Base-by-base conservation (phyloP, 2,113 vertebrate genomes). In the Malaclemys terrapin region DNA sequence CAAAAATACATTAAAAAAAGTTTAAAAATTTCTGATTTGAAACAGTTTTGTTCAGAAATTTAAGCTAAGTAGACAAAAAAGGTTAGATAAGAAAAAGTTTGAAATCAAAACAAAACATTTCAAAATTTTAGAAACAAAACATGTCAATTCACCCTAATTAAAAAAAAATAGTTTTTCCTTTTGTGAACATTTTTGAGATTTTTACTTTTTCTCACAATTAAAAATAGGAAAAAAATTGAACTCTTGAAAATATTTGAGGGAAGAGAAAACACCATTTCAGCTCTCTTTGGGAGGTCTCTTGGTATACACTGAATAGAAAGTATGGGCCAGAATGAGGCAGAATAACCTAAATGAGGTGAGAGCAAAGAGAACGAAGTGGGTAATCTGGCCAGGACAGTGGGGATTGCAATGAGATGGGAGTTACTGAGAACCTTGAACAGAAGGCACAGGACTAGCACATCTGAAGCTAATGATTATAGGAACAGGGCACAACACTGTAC, bases 381-480 rank as follows among this genome's bases (percentile, higher is more conserved):
- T 65, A 65, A n/a, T 35, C 31, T 65, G 62, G 8, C 31, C 2
- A 22, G 9, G 82, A 91, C 86, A 86, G 2, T 16, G 59, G 85
- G 65, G 31, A 75, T 5, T 35, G 16, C 89, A 93, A 84, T 0
- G 0, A 49, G n/a, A 38, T 42, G 35, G 49, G 47, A 84, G 45
- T 24, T 92, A 47, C 59, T 13, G 19, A 93, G 80, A 89, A 83
- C 31, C 29, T 65, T 12, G 22, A 93, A 56, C 75, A 91, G 81
- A 52, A 88, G 52, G 10, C 89, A 45, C 13, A 80, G 31, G 49
- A 87, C 38, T 52, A 84, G 94, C 94, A 95, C 89, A 92, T 45
- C 52, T 1, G 0, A 85, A 14, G 50, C 8, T 83, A 16, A 82
- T 95, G 94, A 87, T 90, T 94, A 87, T 42, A 9, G 89, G 59